These are phyloP conservation scores for Nipponacmea schrenckii DNA, from an alignment of 2,888 invertebrate genomes.

Conservation along the genomic window DNA sequence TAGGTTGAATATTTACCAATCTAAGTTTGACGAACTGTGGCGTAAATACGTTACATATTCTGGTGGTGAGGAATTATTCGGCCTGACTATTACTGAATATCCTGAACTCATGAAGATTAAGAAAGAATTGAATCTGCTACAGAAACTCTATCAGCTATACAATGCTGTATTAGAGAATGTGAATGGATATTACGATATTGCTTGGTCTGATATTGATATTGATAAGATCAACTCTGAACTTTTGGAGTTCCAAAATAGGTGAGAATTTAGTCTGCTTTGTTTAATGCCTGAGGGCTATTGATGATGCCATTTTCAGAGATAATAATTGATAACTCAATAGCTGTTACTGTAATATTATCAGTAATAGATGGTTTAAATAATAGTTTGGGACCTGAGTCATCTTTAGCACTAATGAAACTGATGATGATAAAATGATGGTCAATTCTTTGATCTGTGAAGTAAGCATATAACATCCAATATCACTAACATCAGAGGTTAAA, in stretches of 20 bases:
- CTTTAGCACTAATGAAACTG: no score
- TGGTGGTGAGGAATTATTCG: constrained; percentile 94
- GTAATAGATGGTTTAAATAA: no score
- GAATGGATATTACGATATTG: constrained; percentile 95
- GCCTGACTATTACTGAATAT: constrained; percentile 90
- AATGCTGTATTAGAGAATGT: constrained; percentile 96
- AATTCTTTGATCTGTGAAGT: no score
- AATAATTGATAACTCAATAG: neutral
- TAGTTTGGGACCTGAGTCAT: no score
- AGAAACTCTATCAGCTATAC: constrained; percentile 94
- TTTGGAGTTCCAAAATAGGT: constrained; percentile 96
- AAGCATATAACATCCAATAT: no score
- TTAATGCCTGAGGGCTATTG: neutral
- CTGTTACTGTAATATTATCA: neutral
- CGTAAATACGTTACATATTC: constrained; percentile 91
- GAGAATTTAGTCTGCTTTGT: constrained; percentile 30
- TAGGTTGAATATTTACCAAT: constrained; percentile 79
- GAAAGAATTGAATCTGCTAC: constrained; percentile 93
- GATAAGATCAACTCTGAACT: constrained; percentile 97
- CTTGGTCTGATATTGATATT: constrained; percentile 95
- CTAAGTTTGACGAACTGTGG: constrained; percentile 96
- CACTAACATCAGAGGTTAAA: no score
- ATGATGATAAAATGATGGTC: no score
- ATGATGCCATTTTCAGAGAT: neutral
- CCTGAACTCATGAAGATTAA: constrained; percentile 91